phyloP scores from a whole-genome alignment of 1,140 invertebrate genomes.

The Diplogasteroides magnus region DNA sequence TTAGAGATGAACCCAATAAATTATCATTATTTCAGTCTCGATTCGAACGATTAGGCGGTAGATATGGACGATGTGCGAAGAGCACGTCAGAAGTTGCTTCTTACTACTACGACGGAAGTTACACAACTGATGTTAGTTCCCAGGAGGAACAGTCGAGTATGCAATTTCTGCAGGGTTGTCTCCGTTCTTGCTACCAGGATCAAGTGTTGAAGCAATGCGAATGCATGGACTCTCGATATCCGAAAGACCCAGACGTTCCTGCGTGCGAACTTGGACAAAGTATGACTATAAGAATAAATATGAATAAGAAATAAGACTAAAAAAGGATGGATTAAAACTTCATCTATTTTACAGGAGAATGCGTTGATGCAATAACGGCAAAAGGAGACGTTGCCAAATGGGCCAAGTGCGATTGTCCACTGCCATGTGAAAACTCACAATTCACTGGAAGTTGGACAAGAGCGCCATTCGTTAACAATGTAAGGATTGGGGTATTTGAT shows the following conservation, averaged over 20 bases:
- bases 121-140: slow-evolving; percentile 27
- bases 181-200: slow-evolving; percentile 35
- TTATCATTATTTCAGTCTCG: slow-evolving; percentile 12
- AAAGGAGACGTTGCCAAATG: slow-evolving; percentile 25
- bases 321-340: too few relatives aligned
- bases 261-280: slow-evolving; percentile 21
- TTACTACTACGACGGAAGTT: slow-evolving; percentile 30
- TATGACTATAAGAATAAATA: neutral
- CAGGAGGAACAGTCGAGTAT: neutral
- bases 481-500: neutral
- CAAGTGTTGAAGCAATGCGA: slow-evolving; percentile 13
- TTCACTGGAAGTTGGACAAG: neutral
- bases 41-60: slow-evolving; percentile 30
- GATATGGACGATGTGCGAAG: slow-evolving; percentile 29
- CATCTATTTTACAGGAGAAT: slow-evolving; percentile 20
- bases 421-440: slow-evolving; percentile 12
- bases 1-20: neutral
- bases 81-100: slow-evolving; percentile 21
- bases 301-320: too few relatives aligned
- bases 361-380: slow-evolving; percentile 13
- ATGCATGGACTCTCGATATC: slow-evolving; percentile 35
- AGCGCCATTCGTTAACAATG: neutral
- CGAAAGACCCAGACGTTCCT: slow-evolving; percentile 6
- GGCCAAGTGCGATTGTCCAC: slow-evolving; percentile 22
- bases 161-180: slow-evolving; percentile 33